These are phyloP conservation scores for Papilio helenus DNA, from an alignment of 1,140 invertebrate species.

Conservation along the genomic window DNA sequence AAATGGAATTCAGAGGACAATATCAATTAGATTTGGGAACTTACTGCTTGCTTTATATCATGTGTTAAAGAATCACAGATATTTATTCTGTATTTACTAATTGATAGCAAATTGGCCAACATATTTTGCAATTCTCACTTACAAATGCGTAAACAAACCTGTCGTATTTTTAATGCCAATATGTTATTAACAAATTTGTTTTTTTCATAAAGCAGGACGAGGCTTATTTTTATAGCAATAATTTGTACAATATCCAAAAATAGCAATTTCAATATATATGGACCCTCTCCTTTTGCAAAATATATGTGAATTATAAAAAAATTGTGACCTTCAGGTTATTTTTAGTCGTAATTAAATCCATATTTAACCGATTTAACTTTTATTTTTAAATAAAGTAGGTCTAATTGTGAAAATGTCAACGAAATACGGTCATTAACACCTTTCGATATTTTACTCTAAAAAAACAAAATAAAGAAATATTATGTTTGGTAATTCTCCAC, in stretches of 20 bases:
- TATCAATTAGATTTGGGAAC: too few species aligned
- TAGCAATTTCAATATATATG: background rate
- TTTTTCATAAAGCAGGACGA: background rate
- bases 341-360: background rate
- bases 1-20: too few species aligned
- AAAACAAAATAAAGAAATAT: background rate
- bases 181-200: background rate
- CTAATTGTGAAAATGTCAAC: background rate
- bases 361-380: background rate
- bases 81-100: background rate
- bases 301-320: background rate
- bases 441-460: background rate
- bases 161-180: background rate
- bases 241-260: background rate
- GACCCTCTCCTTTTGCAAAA: background rate
- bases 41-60: too few species aligned
- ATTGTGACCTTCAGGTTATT: background rate
- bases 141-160: background rate
- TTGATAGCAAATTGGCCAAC: background rate
- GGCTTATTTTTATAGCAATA: background rate
- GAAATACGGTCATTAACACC: background rate
- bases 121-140: background rate
- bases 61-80: background rate
- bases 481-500: background rate
- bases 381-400: background rate